phyloP scores from a whole-genome alignment of 2,888 invertebrate genomes.

The Sympetrum striolatum region DNA sequence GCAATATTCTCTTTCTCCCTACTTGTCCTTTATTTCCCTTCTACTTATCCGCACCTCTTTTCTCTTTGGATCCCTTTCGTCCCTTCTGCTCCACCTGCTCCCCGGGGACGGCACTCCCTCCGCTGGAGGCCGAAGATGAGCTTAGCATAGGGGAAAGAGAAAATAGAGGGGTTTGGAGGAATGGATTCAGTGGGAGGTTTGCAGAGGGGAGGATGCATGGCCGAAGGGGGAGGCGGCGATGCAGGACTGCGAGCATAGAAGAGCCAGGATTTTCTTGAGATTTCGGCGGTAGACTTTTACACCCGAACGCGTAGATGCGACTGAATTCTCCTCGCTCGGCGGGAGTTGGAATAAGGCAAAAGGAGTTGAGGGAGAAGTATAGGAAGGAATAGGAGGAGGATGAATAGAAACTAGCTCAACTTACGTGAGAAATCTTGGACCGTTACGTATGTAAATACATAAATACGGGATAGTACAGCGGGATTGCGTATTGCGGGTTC shows the following conservation, averaged over 20 bases:
- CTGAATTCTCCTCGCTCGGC: neutral
- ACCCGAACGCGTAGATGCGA: neutral
- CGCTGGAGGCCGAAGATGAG: conserved; percentile 20
- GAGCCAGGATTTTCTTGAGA: conserved; percentile 5
- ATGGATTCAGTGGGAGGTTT: conserved; percentile 15
- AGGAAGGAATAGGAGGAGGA: no score
- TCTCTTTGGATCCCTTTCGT: neutral
- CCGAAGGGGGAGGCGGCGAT: conserved; percentile 15
- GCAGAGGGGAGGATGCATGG: conserved; percentile 9
- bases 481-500: no score
- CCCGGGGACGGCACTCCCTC: neutral
- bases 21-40: neutral
- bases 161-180: conserved; percentile 45
- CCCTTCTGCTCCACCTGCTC: neutral
- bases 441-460: neutral
- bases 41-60: neutral
- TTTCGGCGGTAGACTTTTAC: neutral
- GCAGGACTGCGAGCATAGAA: conserved; percentile 10
- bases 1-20: neutral
- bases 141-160: conserved; percentile 43
- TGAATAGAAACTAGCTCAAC: no score
- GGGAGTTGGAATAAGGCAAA: no score
- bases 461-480: neutral
- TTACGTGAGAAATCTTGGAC: neutral
- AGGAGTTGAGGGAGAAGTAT: neutral